phyloP scores from a whole-genome alignment of 1,140 invertebrate genomes.

The Leptoteleia sp. region DNA sequence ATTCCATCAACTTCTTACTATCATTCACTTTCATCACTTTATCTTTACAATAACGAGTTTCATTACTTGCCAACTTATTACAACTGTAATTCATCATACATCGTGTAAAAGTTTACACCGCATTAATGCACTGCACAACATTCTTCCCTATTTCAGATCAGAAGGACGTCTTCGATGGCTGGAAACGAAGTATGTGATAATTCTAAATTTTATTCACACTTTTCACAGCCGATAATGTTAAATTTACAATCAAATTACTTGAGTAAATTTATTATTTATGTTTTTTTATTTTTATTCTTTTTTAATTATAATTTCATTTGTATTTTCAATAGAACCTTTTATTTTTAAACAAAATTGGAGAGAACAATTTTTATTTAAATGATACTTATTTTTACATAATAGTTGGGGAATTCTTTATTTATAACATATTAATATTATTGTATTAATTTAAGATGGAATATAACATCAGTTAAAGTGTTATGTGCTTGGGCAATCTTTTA shows the following conservation, averaged over 20 bases:
- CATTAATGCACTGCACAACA: constrained; percentile 52
- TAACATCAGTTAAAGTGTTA: not conserved
- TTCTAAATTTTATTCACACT: not conserved
- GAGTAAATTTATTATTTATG: too few relatives aligned
- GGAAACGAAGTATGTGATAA: constrained; percentile 55
- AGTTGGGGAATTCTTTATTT: too few relatives aligned
- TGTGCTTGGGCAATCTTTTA: too few relatives aligned
- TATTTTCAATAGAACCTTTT: constrained; percentile 29
- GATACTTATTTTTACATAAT: too few relatives aligned
- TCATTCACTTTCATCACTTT: constrained; percentile 25
- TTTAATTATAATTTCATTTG: too few relatives aligned
- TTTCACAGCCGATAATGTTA: too few relatives aligned
- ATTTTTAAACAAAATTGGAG: constrained; percentile 60
- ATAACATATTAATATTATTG: not conserved
- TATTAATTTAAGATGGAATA: not conserved
- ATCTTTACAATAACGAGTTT: constrained; percentile 10
- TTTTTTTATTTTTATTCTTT: too few relatives aligned
- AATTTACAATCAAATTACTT: too few relatives aligned
- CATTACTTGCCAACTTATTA: constrained; percentile 9
- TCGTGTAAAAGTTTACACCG: constrained; percentile 16
- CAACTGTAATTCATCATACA: constrained; percentile 13
- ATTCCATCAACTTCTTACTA: not conserved
- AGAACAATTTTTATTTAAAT: constrained; percentile 21
- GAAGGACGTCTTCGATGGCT: constrained; percentile 27
- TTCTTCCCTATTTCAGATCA: constrained; percentile 62